Percentiles rank a stretch among this genome's conserved stretches.
phyloP scores from a whole-genome alignment of 2,888 invertebrate species.

The Parelbella ahira region DNA sequence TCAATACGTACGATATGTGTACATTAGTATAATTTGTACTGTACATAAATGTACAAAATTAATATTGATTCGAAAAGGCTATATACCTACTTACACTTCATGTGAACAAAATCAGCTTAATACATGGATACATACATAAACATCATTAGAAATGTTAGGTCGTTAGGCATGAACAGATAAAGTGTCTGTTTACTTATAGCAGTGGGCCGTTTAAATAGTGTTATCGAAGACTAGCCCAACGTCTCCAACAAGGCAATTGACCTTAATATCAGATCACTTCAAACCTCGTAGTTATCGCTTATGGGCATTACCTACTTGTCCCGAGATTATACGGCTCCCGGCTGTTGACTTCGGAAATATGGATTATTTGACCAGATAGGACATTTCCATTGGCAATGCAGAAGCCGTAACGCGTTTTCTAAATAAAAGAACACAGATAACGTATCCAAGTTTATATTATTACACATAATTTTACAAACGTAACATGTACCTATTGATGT shows the following conservation, averaged over 20 bases:
- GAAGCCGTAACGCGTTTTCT: no score
- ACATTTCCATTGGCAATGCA: no score
- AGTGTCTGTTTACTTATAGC: constrained; percentile 32
- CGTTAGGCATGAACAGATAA: constrained; percentile 13
- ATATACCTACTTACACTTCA: no score
- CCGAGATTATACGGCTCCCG: constrained; percentile 15
- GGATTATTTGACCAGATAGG: constrained; percentile 3
- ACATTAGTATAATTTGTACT: no score
- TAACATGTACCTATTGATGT: no score
- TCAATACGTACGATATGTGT: no score
- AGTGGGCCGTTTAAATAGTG: constrained; percentile 52
- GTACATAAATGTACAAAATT: no score
- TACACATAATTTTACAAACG: no score
- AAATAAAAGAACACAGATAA: no score
- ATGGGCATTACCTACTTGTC: constrained; percentile 27
- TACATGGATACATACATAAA: constrained; percentile 4
- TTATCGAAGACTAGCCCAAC: constrained; percentile 63
- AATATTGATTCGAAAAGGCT: no score
- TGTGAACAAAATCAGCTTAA: no score
- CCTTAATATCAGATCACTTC: constrained; percentile 61
- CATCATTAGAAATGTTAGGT: constrained; percentile 19
- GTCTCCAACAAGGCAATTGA: constrained; percentile 53
- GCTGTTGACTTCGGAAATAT: constrained; percentile 2
- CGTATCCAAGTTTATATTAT: no score
- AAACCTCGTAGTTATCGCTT: constrained; percentile 33